A percentile compares a stretch with the other conserved stretches of the same genome.
Evolutionary conservation across 2,113 vertebrate genomes (phyloP).

Genomic region (Mesembrinibis cayennensis): DNA sequence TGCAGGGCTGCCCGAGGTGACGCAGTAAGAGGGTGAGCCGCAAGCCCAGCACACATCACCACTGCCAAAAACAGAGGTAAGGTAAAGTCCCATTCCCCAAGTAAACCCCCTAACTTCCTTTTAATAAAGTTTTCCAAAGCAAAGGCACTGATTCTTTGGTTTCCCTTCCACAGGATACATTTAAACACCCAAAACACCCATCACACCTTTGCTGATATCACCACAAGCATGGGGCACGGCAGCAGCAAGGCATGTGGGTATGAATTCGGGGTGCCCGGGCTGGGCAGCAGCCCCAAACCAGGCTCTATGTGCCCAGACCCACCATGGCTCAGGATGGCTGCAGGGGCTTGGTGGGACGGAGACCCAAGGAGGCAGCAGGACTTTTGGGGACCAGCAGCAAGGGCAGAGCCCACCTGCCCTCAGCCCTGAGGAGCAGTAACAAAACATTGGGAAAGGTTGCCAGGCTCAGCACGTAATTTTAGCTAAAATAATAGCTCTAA

Average conservation of each 20-base stretch:
- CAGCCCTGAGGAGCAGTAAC: neutral
- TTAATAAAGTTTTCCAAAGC: neutral
- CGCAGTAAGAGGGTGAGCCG: neutral
- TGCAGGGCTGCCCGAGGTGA: neutral
- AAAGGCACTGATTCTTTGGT: neutral
- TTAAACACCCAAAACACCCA: neutral
- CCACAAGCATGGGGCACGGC: neutral
- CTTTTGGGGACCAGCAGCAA: neutral
- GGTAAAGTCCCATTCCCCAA: neutral
- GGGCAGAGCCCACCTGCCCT: neutral
- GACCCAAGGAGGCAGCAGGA: neutral
- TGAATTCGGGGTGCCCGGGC: neutral
- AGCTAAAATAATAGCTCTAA: neutral
- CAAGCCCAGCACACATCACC: neutral
- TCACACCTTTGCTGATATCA: neutral
- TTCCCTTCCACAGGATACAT: neutral
- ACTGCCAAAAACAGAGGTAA: neutral
- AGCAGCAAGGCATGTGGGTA: accelerated
- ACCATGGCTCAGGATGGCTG: accelerated
- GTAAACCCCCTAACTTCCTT: neutral
- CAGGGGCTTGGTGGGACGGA: neutral
- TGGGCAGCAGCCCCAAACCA: neutral
- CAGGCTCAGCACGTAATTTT: neutral
- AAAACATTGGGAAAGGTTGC: neutral
- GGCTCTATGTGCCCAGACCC: neutral